phyloP scores from a whole-genome alignment of 2,888 invertebrate species.

The Creontiades dilutus region DNA sequence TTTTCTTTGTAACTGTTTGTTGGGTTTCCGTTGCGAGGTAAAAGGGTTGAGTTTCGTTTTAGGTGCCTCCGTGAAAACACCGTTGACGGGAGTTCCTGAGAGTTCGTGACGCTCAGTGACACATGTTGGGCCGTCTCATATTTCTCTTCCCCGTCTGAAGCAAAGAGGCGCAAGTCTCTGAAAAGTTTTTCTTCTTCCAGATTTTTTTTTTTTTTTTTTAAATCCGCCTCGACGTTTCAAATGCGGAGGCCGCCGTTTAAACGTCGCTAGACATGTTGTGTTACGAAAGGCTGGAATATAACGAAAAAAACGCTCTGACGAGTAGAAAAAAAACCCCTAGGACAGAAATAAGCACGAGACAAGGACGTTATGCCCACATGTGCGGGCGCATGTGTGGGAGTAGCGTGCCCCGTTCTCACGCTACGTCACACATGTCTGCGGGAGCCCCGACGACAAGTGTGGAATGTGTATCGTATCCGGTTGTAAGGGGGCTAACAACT shows the following conservation, averaged over 20 bases:
- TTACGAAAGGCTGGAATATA: constrained; percentile 34
- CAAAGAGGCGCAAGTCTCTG: neutral
- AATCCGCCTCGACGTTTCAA: constrained; percentile 14
- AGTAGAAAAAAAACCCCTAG: neutral
- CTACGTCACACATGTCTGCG: constrained; percentile 34
- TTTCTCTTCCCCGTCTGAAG: constrained; percentile 29
- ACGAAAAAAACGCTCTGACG: neutral
- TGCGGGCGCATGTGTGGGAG: constrained; percentile 46
- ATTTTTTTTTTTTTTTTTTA: constrained; percentile 8
- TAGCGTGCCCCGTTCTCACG: constrained; percentile 49
- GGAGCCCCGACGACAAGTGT: constrained; percentile 37
- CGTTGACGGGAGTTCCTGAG: neutral
- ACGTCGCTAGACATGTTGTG: constrained; percentile 36
- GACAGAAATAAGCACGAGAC: constrained; percentile 52
- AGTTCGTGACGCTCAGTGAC: neutral
- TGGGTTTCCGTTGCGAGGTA: neutral
- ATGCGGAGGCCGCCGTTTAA: constrained; percentile 11
- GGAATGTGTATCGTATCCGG: constrained; percentile 49
- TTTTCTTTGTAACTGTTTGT: too few relatives aligned
- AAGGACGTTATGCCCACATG: constrained; percentile 50
- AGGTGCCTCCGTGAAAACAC: neutral
- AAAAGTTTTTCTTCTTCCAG: constrained; percentile 7
- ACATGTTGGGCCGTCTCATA: constrained; percentile 14
- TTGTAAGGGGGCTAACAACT: constrained; percentile 21
- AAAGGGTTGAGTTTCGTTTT: neutral